Base-by-base conservation (phyloP, 2,888 invertebrate species). In the Drosophila birchii region DNA sequence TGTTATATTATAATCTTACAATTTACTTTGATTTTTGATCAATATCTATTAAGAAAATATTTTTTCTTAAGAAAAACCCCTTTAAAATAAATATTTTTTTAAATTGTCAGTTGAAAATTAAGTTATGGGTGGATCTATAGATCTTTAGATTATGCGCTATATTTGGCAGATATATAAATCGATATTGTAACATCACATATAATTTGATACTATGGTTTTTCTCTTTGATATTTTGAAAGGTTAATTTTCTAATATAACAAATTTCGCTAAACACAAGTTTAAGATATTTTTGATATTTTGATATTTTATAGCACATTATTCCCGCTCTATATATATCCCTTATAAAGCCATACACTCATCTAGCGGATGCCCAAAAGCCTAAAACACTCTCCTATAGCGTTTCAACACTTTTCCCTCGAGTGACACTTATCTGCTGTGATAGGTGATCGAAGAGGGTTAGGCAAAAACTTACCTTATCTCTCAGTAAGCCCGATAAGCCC, bases 381-480 rank as follows among this genome's bases (percentile, higher is more conserved):
- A 38, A 38, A 23, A 38, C 16, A 44, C 43, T 63, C 38, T 68
- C 26, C 44, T 43, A 3, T 14, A 23, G 20, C 39, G 54, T 61
- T 55, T 51, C 34, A 32, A 36, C 61, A 34, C 41, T 56, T 56
- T n/a, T 60, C 62, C 53, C 49, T 68, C 64, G 86, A 80, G 73
- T 87, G 88, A 82, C 84, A 87, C 86, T 86, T 88, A 88, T 85
- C 85, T 86, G 47, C 76, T 78, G 66, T 16, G 51, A 16, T 53
- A 16, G 51, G 34, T 66, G 69, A 76, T 76, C 78, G 76, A 34
- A 34, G 54, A 61, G 64, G 64, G 45, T 43, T 64, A 58, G 61
- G 58, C 61, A 57, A 55, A 55, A 66, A 80, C 78, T 80, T 75
- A 75, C 80, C 86, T 85, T 85, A 86, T 88, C 76, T 34, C 41